Base-by-base conservation (phyloP, 53 echinoderm and acorn worm genomes). In the Zoroaster sp. region DNA sequence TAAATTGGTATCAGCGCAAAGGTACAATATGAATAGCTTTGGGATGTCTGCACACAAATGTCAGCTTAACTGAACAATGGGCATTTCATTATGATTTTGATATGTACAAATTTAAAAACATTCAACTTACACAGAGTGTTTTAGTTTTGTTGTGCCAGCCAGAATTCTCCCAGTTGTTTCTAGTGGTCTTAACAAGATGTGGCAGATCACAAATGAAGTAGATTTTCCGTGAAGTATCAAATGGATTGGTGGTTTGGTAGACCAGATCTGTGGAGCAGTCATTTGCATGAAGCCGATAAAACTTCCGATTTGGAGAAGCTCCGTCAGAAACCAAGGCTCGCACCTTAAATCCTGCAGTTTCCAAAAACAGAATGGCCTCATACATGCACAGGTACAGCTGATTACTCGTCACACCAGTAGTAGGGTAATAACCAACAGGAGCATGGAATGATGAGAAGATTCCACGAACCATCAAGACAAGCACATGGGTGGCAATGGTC, bases 131-230 rank as follows among this genome's bases (percentile, higher is more conserved):
- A 63, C 40, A 53, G 5, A 91, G 74, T 38, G 67, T 35, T 30
- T 86, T 86, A 37, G 86, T 76, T 25, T 91, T 91, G 47, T 49
- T 38, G 40, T 91, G 86, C 44, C 41, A 86, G 0, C 72, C 91
- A 30, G 91, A 91, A 40, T 91, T 86, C 36, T 83, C 76, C 46
- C 44, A 91, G 54, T 75, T 74, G 63, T 87, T 91, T 17, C 79
- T 66, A 1, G 91, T 77, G 4, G 91, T 91, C 72, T 91, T 91
- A n/a, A n/a, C n/a, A 5, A 91, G 78, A 73, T 91, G 91, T 0
- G 77, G 85, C 0, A 85, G 46, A 66, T 90, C 85, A 67, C 72
- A 90, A 25, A 90, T 70, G 41, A 90, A 90, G 49, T 83, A 90
- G 3, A 91, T 42, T 15, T 66, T 77, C 45, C 88, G 18, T 54